Percentiles rank a stretch among this genome's conserved stretches.
Evolutionary conservation across 2,113 vertebrate species (phyloP).

Genomic region (Hippocampus guttulatus): DNA sequence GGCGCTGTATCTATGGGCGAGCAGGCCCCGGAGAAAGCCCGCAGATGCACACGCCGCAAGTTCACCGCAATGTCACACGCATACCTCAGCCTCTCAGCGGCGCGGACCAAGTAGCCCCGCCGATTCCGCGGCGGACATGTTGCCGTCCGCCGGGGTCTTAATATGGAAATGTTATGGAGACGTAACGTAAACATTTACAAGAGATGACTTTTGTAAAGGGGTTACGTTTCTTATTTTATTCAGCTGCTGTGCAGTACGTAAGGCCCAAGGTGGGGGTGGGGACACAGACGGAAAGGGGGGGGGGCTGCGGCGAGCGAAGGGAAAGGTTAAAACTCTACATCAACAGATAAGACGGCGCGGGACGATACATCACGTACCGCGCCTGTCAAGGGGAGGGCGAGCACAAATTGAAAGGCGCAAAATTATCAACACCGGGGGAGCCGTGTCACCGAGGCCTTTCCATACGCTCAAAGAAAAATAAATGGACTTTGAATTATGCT

Average conservation of each 20-base stretch:
- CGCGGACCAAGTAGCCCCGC: slow-evolving; percentile 21
- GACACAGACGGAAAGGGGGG: slow-evolving; percentile 24
- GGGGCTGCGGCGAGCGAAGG: slow-evolving; percentile 56
- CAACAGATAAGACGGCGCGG: slow-evolving; percentile 68
- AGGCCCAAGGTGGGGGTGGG: slow-evolving; percentile 8
- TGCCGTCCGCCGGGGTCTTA: slow-evolving; percentile 63
- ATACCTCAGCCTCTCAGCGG: slow-evolving; percentile 58
- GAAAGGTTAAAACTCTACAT: slow-evolving; percentile 74
- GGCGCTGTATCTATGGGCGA: slow-evolving; percentile 72
- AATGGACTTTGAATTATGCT: slow-evolving; percentile 64
- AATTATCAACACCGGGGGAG: slow-evolving; percentile 72
- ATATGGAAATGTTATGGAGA: slow-evolving; percentile 80
- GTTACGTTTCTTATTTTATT: slow-evolving; percentile 58
- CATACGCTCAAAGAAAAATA: slow-evolving; percentile 61
- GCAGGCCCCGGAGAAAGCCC: slow-evolving; percentile 82
- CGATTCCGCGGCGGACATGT: slow-evolving; percentile 32
- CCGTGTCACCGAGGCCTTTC: slow-evolving; percentile 64
- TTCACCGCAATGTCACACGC: slow-evolving; percentile 84
- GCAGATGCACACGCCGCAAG: slow-evolving; percentile 79
- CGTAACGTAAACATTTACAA: slow-evolving; percentile 80
- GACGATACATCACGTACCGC: slow-evolving; percentile 66
- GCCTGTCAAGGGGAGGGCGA: slow-evolving; percentile 60
- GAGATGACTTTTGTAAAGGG: slow-evolving; percentile 66
- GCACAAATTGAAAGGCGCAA: slow-evolving; percentile 72
- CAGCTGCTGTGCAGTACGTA: slow-evolving; percentile 34